A percentile compares a stretch with the other conserved stretches of the same genome.
phyloP scores from a whole-genome alignment of 2,113 vertebrate species.

The Rhodinocichla rosea region DNA sequence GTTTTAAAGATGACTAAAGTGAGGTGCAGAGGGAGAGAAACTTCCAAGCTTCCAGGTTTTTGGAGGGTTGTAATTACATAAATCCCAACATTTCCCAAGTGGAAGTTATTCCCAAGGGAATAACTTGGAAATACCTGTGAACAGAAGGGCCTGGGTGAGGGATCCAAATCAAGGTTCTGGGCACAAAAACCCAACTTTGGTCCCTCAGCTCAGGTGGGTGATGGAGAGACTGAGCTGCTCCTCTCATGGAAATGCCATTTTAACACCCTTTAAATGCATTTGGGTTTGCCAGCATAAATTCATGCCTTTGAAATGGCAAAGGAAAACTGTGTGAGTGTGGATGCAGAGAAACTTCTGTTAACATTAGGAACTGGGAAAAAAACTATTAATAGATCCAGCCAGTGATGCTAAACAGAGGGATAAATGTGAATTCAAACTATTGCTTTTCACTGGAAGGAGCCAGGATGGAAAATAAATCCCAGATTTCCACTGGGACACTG shows the following conservation, averaged over 20 bases:
- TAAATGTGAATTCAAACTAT: background rate
- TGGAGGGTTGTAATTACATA: background rate
- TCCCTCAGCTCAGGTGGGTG: background rate
- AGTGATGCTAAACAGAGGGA: background rate
- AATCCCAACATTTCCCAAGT: background rate
- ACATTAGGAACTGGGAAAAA: background rate
- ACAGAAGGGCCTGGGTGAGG: background rate
- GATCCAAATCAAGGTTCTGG: background rate
- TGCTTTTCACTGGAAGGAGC: background rate
- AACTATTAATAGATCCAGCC: background rate
- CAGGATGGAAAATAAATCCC: conserved; percentile 6
- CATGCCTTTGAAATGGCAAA: background rate
- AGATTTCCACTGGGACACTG: background rate
- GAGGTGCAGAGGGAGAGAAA: background rate
- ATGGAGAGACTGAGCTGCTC: background rate
- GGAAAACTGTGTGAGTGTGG: rapidly evolving
- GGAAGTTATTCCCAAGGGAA: background rate
- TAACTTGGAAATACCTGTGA: background rate
- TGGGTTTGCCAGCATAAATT: background rate
- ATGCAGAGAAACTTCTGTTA: background rate
- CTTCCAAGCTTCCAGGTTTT: background rate
- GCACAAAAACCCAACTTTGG: background rate
- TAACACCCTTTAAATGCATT: background rate
- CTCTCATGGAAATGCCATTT: background rate
- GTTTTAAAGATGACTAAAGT: background rate